Evolutionary conservation across 2,797 vertebrate genomes (phyloP), one percentile per base, ranked within the genome.

Genomic region (Bradypus variegatus): DNA sequence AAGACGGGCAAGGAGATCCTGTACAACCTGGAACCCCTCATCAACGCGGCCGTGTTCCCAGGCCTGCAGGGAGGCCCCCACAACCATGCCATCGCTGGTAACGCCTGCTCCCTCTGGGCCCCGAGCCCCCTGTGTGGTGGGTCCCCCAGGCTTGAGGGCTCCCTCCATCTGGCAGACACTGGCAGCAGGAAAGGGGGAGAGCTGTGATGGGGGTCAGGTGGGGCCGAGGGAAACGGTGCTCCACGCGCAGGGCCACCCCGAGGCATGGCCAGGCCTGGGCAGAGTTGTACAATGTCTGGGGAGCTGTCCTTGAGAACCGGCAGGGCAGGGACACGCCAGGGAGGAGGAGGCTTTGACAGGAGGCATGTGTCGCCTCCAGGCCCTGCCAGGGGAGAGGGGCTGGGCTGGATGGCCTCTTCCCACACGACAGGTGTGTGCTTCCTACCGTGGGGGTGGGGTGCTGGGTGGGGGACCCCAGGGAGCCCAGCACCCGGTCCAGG

Each of bases 51-150:
- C 0, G 98, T 99, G 90, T 99, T 99, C 96, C 99, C 99, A 0
- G 99, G 99, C n/a, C 98, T 99, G 78, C 99, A 99, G 96, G 99
- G 99, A 23, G 99, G 99, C 11, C 99, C 99, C 0, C 99, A 99
- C 97, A 99, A 99, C 96, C 99, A 99, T 0, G 98, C 99, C 64
- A 99, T 99, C 23, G 99, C 99, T 96, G 99, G 99, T 99, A 96
- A 0, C 41, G n/a, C n/a, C n/a, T n/a, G n/a, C n/a, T 77, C 33
- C 6, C 41, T n/a, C 14, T 3, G 3, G 55, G 23, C 45, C 27
- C 58, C 41, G 27, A 19, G 48, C 41, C 31, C 16, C 80, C 79
- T 8, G 16, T 29, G 31, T 70, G 33, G 62, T 45, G 41, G 55
- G 70, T 41, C 75, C 53, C 41, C 25, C 38, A 55, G 0, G 1